A percentile compares a stretch with the other conserved stretches of the same genome.
Conservation (phyloP, 2,113 vertebrate species). For the Cathartes aura region DNA sequence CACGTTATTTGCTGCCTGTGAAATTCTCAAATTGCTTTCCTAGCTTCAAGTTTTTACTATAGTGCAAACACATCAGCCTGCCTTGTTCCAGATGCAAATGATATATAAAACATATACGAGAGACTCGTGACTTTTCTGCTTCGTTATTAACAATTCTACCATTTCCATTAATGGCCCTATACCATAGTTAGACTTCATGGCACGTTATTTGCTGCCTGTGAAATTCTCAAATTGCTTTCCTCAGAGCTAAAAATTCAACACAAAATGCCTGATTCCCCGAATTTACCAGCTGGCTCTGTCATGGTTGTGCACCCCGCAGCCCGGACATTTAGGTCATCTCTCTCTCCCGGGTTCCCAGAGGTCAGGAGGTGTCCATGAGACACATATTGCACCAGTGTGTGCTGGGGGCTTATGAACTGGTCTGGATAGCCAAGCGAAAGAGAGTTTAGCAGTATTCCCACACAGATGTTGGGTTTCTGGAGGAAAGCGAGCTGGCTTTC, state of each 20-base stretch:
- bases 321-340: background rate
- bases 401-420: background rate
- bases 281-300: background rate
- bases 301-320: too few species aligned
- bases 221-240: background rate
- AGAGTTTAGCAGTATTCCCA: background rate
- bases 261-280: background rate
- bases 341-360: background rate
- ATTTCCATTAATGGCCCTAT: background rate
- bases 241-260: background rate
- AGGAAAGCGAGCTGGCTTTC: background rate
- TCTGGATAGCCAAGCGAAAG: background rate
- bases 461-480: background rate
- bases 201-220: background rate
- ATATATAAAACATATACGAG: accelerated
- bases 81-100: too few species aligned
- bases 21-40: background rate
- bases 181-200: background rate
- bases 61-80: too few species aligned
- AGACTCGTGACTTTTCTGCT: background rate
- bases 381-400: background rate
- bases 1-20: background rate
- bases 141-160: background rate
- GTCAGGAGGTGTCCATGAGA: background rate
- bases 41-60: background rate